A percentile compares a stretch with the other conserved stretches of the same genome.
Evolutionary conservation across 2,113 vertebrate species (phyloP).

Genomic region (Emydura subglobosa): DNA sequence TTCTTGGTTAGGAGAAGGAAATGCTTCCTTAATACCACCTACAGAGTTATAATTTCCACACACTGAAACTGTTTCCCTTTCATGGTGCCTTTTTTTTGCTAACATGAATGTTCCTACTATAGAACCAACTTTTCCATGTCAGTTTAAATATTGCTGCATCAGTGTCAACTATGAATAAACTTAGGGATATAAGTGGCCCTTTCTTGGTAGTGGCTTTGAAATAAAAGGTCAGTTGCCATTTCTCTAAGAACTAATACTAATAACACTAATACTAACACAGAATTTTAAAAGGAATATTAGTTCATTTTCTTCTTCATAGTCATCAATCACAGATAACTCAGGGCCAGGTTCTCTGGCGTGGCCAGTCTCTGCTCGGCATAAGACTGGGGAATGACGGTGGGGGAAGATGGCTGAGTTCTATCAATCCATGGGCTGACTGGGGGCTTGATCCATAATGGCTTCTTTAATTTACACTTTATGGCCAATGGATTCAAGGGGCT

Average conservation of each 20-base stretch:
- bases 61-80: neutral
- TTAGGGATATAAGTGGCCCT: neutral
- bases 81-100: neutral
- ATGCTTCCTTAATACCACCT: constrained; percentile 38
- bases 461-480: neutral
- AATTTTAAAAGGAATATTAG: neutral
- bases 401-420: neutral
- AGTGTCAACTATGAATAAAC: neutral
- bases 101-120: neutral
- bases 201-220: neutral
- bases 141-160: neutral
- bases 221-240: neutral
- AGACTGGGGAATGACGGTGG: neutral
- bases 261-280: neutral
- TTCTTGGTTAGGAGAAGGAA: constrained; percentile 35
- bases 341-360: neutral
- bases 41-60: neutral
- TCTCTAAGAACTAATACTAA: neutral
- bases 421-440: neutral
- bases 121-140: neutral
- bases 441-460: neutral
- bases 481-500: neutral
- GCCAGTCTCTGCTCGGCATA: neutral
- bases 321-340: neutral
- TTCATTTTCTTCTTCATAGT: neutral